Percentiles rank a stretch among this genome's conserved stretches.
Evolutionary conservation across 92 coral and sea anemone species (phyloP).

Genomic region (Nematostella vectensis): DNA sequence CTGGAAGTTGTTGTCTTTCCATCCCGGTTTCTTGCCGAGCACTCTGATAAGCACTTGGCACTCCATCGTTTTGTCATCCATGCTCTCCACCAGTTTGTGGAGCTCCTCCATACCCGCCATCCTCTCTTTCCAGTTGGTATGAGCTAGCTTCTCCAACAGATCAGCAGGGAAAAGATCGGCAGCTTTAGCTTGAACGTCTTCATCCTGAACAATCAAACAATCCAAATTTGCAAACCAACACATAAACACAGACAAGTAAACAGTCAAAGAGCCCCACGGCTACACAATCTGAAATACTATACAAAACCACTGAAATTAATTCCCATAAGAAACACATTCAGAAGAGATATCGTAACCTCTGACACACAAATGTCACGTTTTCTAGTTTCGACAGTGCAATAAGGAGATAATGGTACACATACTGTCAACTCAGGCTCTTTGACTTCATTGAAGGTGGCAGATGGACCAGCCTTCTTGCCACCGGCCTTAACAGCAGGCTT

Average conservation of each 20-base stretch:
- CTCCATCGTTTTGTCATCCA: slow-evolving; percentile 69
- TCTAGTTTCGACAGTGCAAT: too few relatives aligned
- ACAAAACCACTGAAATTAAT: too few relatives aligned
- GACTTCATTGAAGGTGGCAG: slow-evolving; percentile 68
- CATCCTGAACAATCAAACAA: slow-evolving; percentile 46
- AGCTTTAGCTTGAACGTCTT: slow-evolving; percentile 85
- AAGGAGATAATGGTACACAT: too few relatives aligned
- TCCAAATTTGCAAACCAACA: too few relatives aligned
- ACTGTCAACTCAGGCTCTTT: slow-evolving; percentile 93
- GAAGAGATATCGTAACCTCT: too few relatives aligned
- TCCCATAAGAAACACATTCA: too few relatives aligned
- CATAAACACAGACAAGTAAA: too few relatives aligned
- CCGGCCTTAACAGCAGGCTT: slow-evolving; percentile 55
- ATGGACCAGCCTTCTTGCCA: slow-evolving; percentile 33
- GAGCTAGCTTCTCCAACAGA: slow-evolving; percentile 59
- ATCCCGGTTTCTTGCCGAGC: slow-evolving; percentile 94
- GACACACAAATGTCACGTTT: too few relatives aligned
- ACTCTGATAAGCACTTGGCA: slow-evolving; percentile 95
- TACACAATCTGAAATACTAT: too few relatives aligned
- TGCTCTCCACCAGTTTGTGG: slow-evolving; percentile 57
- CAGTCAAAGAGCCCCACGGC: too few relatives aligned
- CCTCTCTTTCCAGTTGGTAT: slow-evolving; percentile 94
- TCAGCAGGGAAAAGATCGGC: slow-evolving; percentile 71
- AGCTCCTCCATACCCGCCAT: slow-evolving; percentile 80
- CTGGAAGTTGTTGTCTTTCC: slow-evolving; percentile 98